These are phyloP conservation scores for Nomia melanderi DNA, from an alignment of 1,140 invertebrate genomes.

Conservation along the genomic window DNA sequence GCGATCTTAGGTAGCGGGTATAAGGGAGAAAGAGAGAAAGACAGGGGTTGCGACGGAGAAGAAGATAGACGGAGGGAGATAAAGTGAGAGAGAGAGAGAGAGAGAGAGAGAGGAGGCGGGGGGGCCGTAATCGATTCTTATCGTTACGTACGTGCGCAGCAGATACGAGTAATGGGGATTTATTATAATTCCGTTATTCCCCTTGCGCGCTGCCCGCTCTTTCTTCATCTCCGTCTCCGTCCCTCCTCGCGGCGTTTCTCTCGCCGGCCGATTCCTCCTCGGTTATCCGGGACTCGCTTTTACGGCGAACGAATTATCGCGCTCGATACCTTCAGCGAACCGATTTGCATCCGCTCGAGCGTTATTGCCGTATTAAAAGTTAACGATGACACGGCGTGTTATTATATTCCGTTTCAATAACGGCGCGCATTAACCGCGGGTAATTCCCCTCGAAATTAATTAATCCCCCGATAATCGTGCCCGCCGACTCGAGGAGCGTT, in stretches of 20 bases:
- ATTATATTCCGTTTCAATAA: conserved; percentile 34
- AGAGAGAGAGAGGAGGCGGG: too few relatives aligned
- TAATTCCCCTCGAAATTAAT: conserved; percentile 33
- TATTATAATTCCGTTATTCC: conserved; percentile 29
- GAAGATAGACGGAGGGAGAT: too few relatives aligned
- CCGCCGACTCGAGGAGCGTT: background rate
- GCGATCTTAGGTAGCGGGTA: conserved; percentile 42
- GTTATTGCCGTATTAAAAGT: conserved; percentile 32
- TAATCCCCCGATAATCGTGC: conserved; percentile 22
- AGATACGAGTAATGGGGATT: conserved; percentile 39
- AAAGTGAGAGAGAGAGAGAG: background rate
- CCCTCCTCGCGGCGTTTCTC: background rate
- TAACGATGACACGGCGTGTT: conserved; percentile 26
- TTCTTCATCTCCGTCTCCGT: too few relatives aligned
- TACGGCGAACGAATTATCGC: conserved; percentile 12
- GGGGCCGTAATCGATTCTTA: conserved; percentile 56
- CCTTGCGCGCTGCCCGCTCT: background rate
- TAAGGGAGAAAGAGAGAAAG: background rate
- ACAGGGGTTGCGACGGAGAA: too few relatives aligned
- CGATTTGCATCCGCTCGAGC: conserved; percentile 22
- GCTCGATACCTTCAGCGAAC: background rate
- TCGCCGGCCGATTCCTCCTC: background rate
- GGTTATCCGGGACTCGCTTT: background rate
- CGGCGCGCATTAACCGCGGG: conserved; percentile 1
- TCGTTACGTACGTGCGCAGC: conserved; percentile 28